Base-by-base conservation (phyloP, 1,140 invertebrate genomes). In the Homalodisca vitripennis region DNA sequence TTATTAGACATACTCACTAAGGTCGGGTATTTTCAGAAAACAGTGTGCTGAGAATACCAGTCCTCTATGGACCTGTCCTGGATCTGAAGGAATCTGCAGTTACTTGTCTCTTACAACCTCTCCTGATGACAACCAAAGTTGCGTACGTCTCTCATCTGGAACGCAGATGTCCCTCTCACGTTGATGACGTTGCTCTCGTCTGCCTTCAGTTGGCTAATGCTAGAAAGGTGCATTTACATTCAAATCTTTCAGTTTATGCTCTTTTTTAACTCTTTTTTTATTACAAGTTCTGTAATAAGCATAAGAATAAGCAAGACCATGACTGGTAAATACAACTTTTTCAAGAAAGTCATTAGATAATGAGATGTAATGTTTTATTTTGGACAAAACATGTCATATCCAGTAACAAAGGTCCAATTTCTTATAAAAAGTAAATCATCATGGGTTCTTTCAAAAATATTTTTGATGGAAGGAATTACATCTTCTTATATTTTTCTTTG, bases 21-120 rank as follows among this genome's bases (percentile, higher is more conserved):
- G n/a, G n/a, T n/a, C n/a, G n/a, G n/a, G n/a, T n/a, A n/a, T n/a
- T n/a, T n/a, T n/a, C 72, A 82, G 83, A 75, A 34, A 80, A 80
- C 71, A 71, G 79, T 64, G 76, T 85, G 27, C 73, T 86, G 3
- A 73, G 84, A 62, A 77, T 86, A 31, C 84, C 84, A 24, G 78
- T 86, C 20, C 73, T 86, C 3, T 86, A 85, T 76, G 83, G 83
- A 24, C 74, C 78, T 29, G 80, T 85, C 22, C 82, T 84, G 71
- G 76, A 70, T 20, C 68, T 85, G 26, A 77, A 74, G 24, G 84
- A 86, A 74, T 84, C 83, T 78, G 82, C 84, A 26, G 79, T 85
- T 2, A 84, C 84, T n/a, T 72, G 76, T 60, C 73, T 86, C 26
- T 77, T 84, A n/a, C 67, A 74, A 30, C 30, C 76, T 17, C 70